Evolutionary conservation across 2,888 invertebrate genomes (phyloP), one percentile per base, ranked within the genome.

Genomic region (Oligia latruncula): DNA sequence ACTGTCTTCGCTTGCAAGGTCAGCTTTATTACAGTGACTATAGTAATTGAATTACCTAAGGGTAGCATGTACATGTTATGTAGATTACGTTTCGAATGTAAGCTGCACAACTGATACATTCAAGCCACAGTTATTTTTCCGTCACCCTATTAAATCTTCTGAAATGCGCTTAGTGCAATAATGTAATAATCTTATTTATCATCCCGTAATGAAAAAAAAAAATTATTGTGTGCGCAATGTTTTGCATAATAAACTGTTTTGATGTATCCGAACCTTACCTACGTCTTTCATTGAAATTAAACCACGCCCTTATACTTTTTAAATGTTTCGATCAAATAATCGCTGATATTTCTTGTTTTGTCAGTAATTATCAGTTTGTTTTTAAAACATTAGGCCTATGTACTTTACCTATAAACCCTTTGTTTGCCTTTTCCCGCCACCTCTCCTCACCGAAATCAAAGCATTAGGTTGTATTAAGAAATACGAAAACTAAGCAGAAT

Each of bases 401-500:
- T 9, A 40, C 15, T 17, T 52, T 23, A 49, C 4, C 4, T 8
- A 73, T 9, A 35, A 46, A 35, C 23, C 2, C 13, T 17, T 15
- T 35, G 15, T 35, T 43, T 11, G 3, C 29, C 0, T 52, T 77
- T 79, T 46, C 17, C 80, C 94, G 94, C 94, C 88, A 74, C 64
- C 86, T 90, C 92, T 90, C 84, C 40, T 92, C 71, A 77, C 81
- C 90, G 92, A 83, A 81, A 83, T 84, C 86, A 76, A 89, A 89
- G 90, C 93, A 93, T 95, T 95, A 95, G 92, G 91, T 94, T 93
- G 95, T 96, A 96, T 96, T 96, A 96, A 96, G 96, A 95, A 96
- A 96, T 95, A 95, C 94, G 96, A 96, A 96, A 96, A 95, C 95
- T 96, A 95, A 96, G 95, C 95, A 95, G 92, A 95, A 96, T 95